phyloP scores from a whole-genome alignment of 2,113 vertebrate species.

The Syrmaticus mikado region DNA sequence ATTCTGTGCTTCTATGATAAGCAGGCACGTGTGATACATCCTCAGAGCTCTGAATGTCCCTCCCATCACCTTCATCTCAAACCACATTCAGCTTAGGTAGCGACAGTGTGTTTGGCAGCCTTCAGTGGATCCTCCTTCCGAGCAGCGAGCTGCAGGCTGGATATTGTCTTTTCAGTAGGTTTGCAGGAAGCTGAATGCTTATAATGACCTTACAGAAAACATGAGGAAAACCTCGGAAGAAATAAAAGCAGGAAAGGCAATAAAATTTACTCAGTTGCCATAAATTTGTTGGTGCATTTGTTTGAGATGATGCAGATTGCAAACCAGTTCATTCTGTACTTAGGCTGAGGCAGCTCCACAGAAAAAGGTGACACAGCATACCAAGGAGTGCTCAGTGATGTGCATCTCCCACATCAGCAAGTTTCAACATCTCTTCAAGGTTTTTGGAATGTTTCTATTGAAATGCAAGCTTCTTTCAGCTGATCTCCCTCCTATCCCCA shows the following conservation, averaged over 20 bases:
- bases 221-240: not conserved
- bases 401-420: too few species aligned
- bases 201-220: not conserved
- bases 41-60: not conserved
- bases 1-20: too few species aligned
- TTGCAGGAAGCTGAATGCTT: not conserved
- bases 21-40: fast-evolving
- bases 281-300: not conserved
- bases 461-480: not conserved
- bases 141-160: not conserved
- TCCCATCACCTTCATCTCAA: not conserved
- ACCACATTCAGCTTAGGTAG: not conserved
- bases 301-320: not conserved
- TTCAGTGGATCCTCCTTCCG: not conserved
- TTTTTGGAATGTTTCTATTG: not conserved
- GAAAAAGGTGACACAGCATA: too few species aligned
- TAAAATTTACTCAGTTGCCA: not conserved
- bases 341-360: too few species aligned
- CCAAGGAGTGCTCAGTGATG: too few species aligned
- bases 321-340: not conserved
- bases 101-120: not conserved
- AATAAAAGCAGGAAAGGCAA: not conserved
- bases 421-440: too few species aligned
- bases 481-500: not conserved
- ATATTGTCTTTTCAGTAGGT: not conserved